Conservation (phyloP, 2,113 vertebrate genomes). For the Syngnathoides biaculeatus region DNA sequence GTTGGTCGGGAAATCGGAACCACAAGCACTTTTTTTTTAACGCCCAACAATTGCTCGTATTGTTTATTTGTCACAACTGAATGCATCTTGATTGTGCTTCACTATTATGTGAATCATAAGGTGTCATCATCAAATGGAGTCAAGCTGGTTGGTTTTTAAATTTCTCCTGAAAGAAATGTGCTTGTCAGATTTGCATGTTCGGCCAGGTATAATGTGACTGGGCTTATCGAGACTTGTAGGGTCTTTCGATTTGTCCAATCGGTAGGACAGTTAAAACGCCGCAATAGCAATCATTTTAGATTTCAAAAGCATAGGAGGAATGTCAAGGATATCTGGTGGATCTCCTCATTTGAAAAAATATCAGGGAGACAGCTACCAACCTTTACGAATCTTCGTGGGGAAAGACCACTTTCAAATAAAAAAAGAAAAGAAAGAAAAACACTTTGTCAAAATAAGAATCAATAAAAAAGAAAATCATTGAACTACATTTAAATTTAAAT, state of each 20-base stretch:
- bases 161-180: too few relatives aligned
- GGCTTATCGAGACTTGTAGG: too few relatives aligned
- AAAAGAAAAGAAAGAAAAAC: too few relatives aligned
- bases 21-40: too few relatives aligned
- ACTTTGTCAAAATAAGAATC: neutral
- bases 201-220: too few relatives aligned
- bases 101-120: neutral
- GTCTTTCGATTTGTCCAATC: neutral
- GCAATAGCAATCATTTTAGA: neutral
- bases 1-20: too few relatives aligned
- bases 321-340: neutral
- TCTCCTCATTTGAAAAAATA: neutral
- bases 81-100: neutral
- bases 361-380: neutral
- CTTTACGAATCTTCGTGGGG: neutral
- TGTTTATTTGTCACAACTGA: neutral
- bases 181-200: too few relatives aligned
- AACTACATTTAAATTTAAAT: neutral
- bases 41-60: too few relatives aligned
- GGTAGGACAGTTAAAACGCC: neutral
- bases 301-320: neutral
- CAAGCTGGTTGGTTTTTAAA: too few relatives aligned
- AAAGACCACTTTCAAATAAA: neutral
- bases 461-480: neutral
- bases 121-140: neutral